Evolutionary conservation across 2,888 invertebrate species (phyloP).

Genomic region (Latheticus oryzae): DNA sequence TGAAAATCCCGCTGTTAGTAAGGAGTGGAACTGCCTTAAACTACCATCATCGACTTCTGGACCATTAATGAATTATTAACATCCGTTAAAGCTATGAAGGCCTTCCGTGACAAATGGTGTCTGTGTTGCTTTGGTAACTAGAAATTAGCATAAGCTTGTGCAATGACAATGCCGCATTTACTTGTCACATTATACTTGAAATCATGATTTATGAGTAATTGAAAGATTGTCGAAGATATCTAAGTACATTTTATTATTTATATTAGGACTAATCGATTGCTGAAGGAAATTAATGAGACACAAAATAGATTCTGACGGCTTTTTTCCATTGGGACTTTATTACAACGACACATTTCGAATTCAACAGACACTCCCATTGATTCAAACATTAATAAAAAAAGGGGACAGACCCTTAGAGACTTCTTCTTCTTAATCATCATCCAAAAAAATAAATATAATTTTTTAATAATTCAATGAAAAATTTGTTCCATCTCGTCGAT

Average conservation of each 20-base stretch:
- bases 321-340: conserved; percentile 8
- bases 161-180: conserved; percentile 39
- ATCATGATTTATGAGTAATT: conserved; percentile 41
- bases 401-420: conserved; percentile 24
- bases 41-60: too few relatives aligned
- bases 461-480: too few relatives aligned
- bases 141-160: conserved; percentile 19
- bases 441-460: too few relatives aligned
- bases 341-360: conserved; percentile 23
- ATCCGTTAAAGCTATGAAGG: too few relatives aligned
- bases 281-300: conserved; percentile 27
- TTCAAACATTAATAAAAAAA: conserved; percentile 16
- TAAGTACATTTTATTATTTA: conserved; percentile 37
- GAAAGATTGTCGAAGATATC: conserved; percentile 38
- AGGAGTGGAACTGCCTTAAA: too few relatives aligned
- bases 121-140: too few relatives aligned
- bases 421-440: too few relatives aligned
- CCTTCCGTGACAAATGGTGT: too few relatives aligned
- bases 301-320: conserved; percentile 23
- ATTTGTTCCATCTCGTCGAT: too few relatives aligned
- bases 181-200: conserved; percentile 38
- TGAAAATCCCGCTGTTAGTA: too few relatives aligned
- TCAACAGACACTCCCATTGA: conserved; percentile 20
- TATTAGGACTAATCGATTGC: conserved; percentile 33
- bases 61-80: too few relatives aligned